Percentiles rank a stretch among this genome's conserved stretches.
phyloP scores from a whole-genome alignment of 2,888 invertebrate species.

The Brachypalpus laphriformis region DNA sequence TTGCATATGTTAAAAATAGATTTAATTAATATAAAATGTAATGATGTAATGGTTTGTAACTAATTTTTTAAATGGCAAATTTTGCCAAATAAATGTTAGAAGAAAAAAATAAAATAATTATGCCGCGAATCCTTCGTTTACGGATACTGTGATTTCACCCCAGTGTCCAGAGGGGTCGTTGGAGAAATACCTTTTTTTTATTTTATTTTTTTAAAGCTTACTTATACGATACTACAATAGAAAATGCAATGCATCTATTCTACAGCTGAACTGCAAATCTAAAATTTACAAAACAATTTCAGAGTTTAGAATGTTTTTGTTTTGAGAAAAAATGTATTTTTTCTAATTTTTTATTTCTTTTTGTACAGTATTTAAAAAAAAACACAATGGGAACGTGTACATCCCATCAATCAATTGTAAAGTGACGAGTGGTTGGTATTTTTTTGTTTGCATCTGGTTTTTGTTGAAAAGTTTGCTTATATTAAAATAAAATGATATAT shows the following conservation, averaged over 20 bases:
- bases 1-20: no score
- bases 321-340: conserved; percentile 37
- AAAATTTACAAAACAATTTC: not conserved
- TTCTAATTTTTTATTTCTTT: conserved; percentile 6
- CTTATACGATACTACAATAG: conserved; percentile 41
- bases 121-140: no score
- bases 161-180: no score
- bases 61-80: no score
- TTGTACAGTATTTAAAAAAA: conserved; percentile 63
- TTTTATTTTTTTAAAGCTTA: conserved; percentile 52
- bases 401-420: not conserved
- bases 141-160: no score
- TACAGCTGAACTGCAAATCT: conserved; percentile 20
- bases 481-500: conserved; percentile 62
- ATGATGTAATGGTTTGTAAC: no score
- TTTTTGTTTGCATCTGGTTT: conserved; percentile 2
- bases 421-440: conserved; percentile 10
- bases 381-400: conserved; percentile 45
- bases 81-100: no score
- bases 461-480: conserved; percentile 48
- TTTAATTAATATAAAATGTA: no score
- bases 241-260: conserved; percentile 25
- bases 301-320: conserved; percentile 3
- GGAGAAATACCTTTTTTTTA: no score
- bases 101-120: no score